Evolutionary conservation across 2,113 vertebrate genomes (phyloP), one percentile per base, ranked within the genome.

Genomic region (Lepidothrix coronata): DNA sequence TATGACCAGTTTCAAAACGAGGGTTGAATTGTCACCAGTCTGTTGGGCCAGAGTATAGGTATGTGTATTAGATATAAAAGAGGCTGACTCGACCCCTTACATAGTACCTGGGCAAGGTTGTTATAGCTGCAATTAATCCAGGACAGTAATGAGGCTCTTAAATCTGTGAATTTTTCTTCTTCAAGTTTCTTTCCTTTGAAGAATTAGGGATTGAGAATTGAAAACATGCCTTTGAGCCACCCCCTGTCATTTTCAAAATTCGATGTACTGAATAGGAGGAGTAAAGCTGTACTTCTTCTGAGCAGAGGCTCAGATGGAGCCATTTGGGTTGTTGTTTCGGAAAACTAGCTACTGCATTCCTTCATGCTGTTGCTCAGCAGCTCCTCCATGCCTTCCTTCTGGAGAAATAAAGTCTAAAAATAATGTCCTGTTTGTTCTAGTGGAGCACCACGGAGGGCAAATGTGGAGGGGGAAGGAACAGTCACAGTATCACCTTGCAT

Each of bases 21-120:
- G 0, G 0, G 41, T 27, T 41, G 41, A 74, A 43, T 51, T 73
- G 54, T 65, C 28, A 43, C 9, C 2, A 1, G 5, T 57, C 44
- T 2, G 9, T 58, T 44, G 37, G 33, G 28, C 46, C 35, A 16
- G n/a, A 37, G 17, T n/a, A 3, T 63, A 8, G 7, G 3, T 48
- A 9, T 44, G 3, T 63, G 2, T 18, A 14, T 72, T 67, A 67
- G 6, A 33, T 63, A 12, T 1, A 49, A 62, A 65, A 73, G 18
- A 37, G 9, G 5, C 66, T 71, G 23, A 25, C 28, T 54, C 10
- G 8, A 57, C 31, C 46, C 6, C n/a, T 85, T 73, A 31, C 19
- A 27, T 5, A 14, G 12, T 16, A 17, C 18, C 41, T 85, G 16
- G 30, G 12, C 37, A 79, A 43, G 8, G 10, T 43, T 76, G 19